Percentiles rank a stretch among this genome's conserved stretches.
Conservation (phyloP, 2,888 invertebrate genomes). For the Petrolisthes manimaculis region DNA sequence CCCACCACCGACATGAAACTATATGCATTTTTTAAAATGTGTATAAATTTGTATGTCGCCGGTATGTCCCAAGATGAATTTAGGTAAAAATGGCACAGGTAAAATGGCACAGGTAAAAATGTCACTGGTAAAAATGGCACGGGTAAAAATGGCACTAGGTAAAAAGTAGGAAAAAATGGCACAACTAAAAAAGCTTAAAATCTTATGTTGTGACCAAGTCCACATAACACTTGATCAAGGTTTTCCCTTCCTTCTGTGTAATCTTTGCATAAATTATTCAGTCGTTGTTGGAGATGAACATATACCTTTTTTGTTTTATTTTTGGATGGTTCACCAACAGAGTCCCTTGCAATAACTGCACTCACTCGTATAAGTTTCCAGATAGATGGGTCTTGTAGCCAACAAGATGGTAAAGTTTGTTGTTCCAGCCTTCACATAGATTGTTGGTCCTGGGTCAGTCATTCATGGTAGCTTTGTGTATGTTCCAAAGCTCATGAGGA, state of each 20-base stretch:
- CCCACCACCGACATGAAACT: no score
- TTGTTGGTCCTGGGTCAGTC: no score
- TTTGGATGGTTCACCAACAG: conserved; percentile 28
- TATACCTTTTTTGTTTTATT: conserved; percentile 30
- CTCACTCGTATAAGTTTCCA: conserved; percentile 11
- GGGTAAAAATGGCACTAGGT: no score
- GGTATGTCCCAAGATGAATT: no score
- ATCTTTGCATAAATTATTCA: conserved; percentile 15
- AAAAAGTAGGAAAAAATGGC: no score
- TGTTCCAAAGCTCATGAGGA: conserved; percentile 26
- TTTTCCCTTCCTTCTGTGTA: conserved; percentile 23
- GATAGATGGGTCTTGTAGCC: conserved; percentile 21
- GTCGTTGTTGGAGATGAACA: conserved; percentile 16
- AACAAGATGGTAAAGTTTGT: not conserved
- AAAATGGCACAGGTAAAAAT: no score
- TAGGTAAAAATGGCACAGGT: no score
- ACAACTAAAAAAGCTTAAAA: no score
- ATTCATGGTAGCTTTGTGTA: conserved; percentile 27
- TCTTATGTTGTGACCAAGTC: conserved; percentile 16
- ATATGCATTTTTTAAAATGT: no score
- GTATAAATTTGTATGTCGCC: no score
- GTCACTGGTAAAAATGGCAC: no score
- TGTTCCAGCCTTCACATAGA: no score
- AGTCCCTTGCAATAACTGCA: conserved; percentile 19
- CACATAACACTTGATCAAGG: conserved; percentile 23